Base-by-base conservation (phyloP, 1,140 invertebrate species). In the Eumeta japonica region DNA sequence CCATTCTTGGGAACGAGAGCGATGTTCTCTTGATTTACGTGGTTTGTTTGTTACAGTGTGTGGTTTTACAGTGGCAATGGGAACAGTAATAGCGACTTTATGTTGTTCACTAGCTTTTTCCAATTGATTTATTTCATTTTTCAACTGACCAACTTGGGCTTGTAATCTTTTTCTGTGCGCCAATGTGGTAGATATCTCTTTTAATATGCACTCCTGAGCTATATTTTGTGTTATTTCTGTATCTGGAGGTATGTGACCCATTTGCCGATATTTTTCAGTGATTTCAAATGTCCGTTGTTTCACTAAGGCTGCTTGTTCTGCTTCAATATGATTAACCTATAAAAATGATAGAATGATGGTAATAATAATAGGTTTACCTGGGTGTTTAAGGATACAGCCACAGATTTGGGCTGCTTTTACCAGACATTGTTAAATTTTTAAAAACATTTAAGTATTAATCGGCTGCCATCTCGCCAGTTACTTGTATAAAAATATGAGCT, bases 1-100 rank as follows among this genome's bases (percentile, higher is more conserved):
- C 90, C 90, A 93, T 54, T 93, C 90, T 62, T 92, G 90, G 1
- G 88, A 90, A 2, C 89, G 76, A 2, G 86, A 84, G 2, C 89
- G 79, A 38, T 84, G 81, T 37, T 90, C 88, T 15, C 88, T 75
- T 24, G 77, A 81, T 55, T 89, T 89, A 1, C 87, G 76, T 1
- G 77, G 62, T 42, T 80, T 79, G 1, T 44, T 58, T 35, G 62
- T 67, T 7, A 71, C 65, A 5, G 63, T 53, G 38, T 75, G 72
- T 16, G 68, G 65, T 41, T 77, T 76, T 0, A 74, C 67, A 0
- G 71, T 70, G 10, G 73, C 64, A 3, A 75, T 63, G 2, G 70
- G 70, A n/a, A 75, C 76, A 0, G 67, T 60, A 0, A 77, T 79
- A 4, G 78, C 74, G 43, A 79, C 79, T 44, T 83, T 83, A 15